phyloP scores from a whole-genome alignment of 2,888 invertebrate genomes.

The Salticus scenicus region DNA sequence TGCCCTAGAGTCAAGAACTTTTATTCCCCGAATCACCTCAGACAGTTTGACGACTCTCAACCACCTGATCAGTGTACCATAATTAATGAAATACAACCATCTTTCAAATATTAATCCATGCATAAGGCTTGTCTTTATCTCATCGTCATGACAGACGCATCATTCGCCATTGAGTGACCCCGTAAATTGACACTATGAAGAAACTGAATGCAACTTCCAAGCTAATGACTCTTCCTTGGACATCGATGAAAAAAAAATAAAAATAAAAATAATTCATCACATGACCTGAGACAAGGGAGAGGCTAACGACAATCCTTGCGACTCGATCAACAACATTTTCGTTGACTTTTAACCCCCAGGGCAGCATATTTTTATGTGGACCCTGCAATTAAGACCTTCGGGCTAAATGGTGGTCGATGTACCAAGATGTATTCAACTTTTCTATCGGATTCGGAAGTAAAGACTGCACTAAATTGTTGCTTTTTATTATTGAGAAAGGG shows the following conservation, averaged over 20 bases:
- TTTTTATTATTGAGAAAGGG: not conserved
- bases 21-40: too few relatives aligned
- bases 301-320: slow-evolving; percentile 10
- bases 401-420: not conserved
- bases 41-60: too few relatives aligned
- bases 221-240: not conserved
- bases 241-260: not conserved
- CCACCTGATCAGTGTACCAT: too few relatives aligned
- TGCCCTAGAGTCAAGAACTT: too few relatives aligned
- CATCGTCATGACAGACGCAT: not conserved
- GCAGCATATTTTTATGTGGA: not conserved
- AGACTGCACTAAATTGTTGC: not conserved
- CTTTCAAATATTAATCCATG: too few relatives aligned
- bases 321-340: slow-evolving; percentile 8
- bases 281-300: slow-evolving; percentile 8
- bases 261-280: not conserved
- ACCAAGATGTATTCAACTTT: not conserved
- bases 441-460: not conserved
- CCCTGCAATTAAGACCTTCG: not conserved
- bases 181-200: not conserved
- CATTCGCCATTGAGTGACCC: not conserved
- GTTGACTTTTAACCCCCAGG: not conserved
- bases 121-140: too few relatives aligned
- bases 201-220: not conserved
- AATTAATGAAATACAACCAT: too few relatives aligned